Percentiles rank a stretch among this genome's conserved stretches.
Evolutionary conservation across 2,888 invertebrate genomes (phyloP).

Genomic region (Hydraecia micacea): DNA sequence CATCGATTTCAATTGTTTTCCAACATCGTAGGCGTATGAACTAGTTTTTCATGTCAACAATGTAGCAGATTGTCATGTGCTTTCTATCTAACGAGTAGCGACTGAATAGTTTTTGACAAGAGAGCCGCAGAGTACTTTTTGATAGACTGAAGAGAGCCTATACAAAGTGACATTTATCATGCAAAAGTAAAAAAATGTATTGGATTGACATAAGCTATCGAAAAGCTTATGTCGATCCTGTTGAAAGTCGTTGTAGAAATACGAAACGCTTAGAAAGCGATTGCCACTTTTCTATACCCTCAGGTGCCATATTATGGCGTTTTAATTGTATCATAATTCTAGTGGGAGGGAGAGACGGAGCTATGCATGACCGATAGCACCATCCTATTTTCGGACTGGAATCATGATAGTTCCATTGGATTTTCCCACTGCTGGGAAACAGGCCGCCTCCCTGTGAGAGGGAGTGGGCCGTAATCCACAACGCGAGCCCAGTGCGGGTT

Average conservation of each 20-base stretch:
- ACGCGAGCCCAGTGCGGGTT: too few species aligned
- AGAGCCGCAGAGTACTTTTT: too few species aligned
- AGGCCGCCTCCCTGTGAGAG: too few species aligned
- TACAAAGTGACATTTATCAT: not conserved
- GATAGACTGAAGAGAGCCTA: not conserved
- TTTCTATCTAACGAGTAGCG: not conserved
- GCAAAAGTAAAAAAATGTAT: not conserved
- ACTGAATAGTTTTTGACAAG: not conserved
- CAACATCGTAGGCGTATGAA: not conserved
- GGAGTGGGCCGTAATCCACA: too few species aligned
- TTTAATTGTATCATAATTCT: not conserved
- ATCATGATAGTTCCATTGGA: too few species aligned
- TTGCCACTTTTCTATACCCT: not conserved
- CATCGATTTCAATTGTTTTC: constrained; percentile 27
- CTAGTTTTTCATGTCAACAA: constrained; percentile 22
- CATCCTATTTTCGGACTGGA: too few species aligned
- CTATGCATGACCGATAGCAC: not conserved
- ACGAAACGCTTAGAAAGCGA: not conserved
- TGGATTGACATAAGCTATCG: too few species aligned
- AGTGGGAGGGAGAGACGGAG: not conserved
- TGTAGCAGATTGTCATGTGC: not conserved
- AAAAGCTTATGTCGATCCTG: not conserved
- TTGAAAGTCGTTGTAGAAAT: not conserved
- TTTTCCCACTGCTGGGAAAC: too few species aligned
- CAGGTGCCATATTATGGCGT: not conserved